These are phyloP conservation scores for Rhynchomys soricoides DNA, from an alignment of 2,113 vertebrate genomes.

Conservation along the genomic window DNA sequence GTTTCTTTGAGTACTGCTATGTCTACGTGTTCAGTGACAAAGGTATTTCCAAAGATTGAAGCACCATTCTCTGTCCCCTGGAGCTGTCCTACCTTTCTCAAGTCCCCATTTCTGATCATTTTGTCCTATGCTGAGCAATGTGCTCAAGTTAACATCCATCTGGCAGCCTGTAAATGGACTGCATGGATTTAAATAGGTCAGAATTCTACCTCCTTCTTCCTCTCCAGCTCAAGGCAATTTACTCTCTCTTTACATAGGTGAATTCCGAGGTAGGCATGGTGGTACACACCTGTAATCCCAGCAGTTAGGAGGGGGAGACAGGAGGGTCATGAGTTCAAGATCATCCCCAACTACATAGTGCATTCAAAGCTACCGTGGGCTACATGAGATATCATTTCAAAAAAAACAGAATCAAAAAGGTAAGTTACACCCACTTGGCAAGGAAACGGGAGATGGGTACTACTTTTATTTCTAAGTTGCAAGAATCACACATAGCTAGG, in stretches of 20 bases:
- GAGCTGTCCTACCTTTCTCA: neutral
- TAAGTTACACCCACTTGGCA: neutral
- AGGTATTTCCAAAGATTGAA: neutral
- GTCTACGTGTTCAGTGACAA: neutral
- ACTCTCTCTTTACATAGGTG: slow-evolving; percentile 4
- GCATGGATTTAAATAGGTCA: neutral
- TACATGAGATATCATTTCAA: neutral
- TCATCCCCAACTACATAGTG: neutral
- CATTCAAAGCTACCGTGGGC: neutral
- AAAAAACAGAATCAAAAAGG: neutral
- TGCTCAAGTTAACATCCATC: neutral
- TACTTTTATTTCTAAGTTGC: neutral
- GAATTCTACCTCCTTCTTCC: neutral
- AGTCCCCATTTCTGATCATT: neutral
- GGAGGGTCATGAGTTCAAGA: neutral
- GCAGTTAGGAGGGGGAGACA: neutral
- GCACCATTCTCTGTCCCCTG: neutral
- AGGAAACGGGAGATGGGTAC: neutral
- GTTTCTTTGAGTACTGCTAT: slow-evolving; percentile 19
- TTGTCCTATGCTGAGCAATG: neutral
- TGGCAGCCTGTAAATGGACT: neutral
- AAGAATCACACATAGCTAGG: neutral
- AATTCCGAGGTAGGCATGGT: neutral
- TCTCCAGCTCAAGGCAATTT: neutral
- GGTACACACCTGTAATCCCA: neutral